phyloP scores from a whole-genome alignment of 2,113 vertebrate genomes.

The Pituophis catenifer region DNA sequence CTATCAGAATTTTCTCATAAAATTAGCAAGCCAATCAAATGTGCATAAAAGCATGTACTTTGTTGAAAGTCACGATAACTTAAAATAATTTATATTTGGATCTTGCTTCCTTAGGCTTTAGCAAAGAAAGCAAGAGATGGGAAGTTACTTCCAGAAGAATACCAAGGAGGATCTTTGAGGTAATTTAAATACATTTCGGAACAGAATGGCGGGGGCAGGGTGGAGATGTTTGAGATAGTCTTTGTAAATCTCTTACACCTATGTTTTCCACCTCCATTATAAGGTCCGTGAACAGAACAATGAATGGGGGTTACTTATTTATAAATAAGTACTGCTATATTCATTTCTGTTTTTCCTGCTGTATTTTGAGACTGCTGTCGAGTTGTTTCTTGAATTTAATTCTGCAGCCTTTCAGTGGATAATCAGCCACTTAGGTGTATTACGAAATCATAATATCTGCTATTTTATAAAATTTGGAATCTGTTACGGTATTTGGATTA shows the following conservation, averaged over 20 bases:
- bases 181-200: slow-evolving; percentile 53
- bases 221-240: background rate
- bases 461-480: background rate
- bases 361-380: background rate
- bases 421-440: background rate
- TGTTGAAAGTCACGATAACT: background rate
- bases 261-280: background rate
- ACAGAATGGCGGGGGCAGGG: background rate
- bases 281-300: background rate
- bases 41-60: background rate
- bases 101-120: slow-evolving; percentile 70
- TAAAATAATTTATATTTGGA: background rate
- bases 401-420: background rate
- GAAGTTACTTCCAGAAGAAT: slow-evolving; percentile 92
- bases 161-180: slow-evolving; percentile 97
- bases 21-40: background rate
- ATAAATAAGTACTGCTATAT: background rate
- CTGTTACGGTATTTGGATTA: background rate
- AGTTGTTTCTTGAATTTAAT: background rate
- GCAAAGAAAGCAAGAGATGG: slow-evolving; percentile 93
- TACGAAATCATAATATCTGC: background rate
- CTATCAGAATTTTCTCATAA: background rate
- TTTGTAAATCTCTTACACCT: background rate
- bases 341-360: background rate
- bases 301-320: background rate